Evolutionary conservation across 1,140 invertebrate genomes (phyloP).

Genomic region (Micrasema longulum): DNA sequence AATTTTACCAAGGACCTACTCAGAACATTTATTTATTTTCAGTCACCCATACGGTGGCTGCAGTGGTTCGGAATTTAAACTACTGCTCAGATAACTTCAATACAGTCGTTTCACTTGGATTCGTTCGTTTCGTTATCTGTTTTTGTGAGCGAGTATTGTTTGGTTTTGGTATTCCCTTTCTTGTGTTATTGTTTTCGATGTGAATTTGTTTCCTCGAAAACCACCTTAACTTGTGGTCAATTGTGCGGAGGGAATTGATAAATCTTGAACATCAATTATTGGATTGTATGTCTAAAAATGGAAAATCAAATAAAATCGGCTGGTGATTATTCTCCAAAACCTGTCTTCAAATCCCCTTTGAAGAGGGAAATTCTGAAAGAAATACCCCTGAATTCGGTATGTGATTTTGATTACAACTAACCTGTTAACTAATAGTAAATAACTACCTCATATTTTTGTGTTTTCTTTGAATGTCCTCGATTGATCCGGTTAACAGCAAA

Average conservation of each 20-base stretch:
- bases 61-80: background rate
- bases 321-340: conserved; percentile 16
- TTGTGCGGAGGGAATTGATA: too few species aligned
- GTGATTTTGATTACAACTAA: background rate
- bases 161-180: background rate
- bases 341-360: conserved; percentile 24
- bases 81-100: background rate
- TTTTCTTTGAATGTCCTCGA: too few species aligned
- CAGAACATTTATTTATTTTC: too few species aligned
- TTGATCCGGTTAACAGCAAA: background rate
- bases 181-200: background rate
- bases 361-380: conserved; percentile 24
- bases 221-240: background rate
- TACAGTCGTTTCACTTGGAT: conserved; percentile 3
- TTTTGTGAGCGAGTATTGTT: background rate
- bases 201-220: background rate
- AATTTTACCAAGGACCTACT: too few species aligned
- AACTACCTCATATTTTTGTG: too few species aligned
- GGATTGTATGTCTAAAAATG: conserved; percentile 1
- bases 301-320: conserved; percentile 23
- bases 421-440: too few species aligned
- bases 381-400: conserved; percentile 32
- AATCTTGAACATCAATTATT: too few species aligned
- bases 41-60: too few species aligned
- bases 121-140: too few species aligned